phyloP scores from a whole-genome alignment of 2,113 vertebrate genomes.

The Plecturocebus donacophilus region DNA sequence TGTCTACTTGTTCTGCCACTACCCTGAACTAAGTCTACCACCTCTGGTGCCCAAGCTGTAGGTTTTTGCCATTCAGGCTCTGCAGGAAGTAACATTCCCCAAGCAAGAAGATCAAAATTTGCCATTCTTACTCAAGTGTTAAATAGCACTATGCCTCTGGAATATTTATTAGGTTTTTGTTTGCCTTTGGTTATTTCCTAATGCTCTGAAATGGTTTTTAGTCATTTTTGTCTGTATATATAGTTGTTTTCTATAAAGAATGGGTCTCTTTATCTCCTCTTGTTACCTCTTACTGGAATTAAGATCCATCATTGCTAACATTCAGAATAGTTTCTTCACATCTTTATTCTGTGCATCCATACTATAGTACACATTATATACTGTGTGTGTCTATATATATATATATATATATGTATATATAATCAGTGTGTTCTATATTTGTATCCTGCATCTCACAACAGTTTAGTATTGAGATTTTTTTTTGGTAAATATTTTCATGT shows the following conservation, averaged over 20 bases:
- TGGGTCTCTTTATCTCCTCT: not conserved
- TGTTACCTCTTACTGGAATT: not conserved
- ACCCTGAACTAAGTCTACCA: not conserved
- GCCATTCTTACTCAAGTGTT: not conserved
- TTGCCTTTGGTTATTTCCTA: not conserved
- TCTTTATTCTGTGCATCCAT: not conserved
- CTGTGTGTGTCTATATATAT: not conserved
- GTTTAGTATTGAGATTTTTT: not conserved
- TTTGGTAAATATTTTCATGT: conserved; percentile 1
- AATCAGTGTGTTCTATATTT: not conserved
- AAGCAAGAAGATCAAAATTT: not conserved
- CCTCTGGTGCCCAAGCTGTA: not conserved
- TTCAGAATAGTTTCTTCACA: not conserved
- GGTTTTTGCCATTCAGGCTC: not conserved
- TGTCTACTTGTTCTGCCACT: not conserved
- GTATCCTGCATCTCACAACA: not conserved
- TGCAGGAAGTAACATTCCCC: not conserved
- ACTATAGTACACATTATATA: not conserved
- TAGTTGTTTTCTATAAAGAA: not conserved
- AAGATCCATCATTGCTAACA: not conserved
- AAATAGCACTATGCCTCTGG: not conserved
- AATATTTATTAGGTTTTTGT: not conserved
- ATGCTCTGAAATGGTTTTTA: not conserved
- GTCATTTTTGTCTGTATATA: not conserved
- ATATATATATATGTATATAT: not conserved